These are phyloP conservation scores for Hoplostethus atlanticus DNA, from an alignment of 2,797 vertebrate species.

Conservation along the genomic window DNA sequence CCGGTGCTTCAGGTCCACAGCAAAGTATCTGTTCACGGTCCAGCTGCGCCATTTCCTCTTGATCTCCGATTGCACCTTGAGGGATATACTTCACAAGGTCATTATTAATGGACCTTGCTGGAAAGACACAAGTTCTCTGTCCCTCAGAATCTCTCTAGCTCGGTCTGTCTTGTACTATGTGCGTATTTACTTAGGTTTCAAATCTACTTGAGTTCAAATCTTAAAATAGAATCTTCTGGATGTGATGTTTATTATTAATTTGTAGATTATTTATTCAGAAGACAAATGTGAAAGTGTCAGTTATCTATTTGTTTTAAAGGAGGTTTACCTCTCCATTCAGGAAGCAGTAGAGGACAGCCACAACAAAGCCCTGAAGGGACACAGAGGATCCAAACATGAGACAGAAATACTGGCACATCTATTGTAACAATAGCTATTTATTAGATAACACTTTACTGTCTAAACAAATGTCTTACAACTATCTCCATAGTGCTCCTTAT, in stretches of 20 bases:
- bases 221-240: background rate
- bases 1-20: conserved; percentile 98
- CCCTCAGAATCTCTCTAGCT: conserved; percentile 84
- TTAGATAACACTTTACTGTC: too few relatives aligned
- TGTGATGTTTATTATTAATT: background rate
- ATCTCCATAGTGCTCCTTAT: too few relatives aligned
- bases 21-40: conserved; percentile 99
- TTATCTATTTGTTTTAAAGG: conserved; percentile 62
- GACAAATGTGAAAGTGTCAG: background rate
- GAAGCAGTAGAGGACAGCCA: conserved; percentile 98
- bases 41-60: conserved; percentile 99
- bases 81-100: conserved; percentile 92
- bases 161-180: conserved; percentile 86
- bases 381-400: conserved; percentile 74
- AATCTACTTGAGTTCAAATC: background rate
- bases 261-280: background rate
- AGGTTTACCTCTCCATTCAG: conserved; percentile 97
- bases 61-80: conserved; percentile 99
- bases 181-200: conserved; percentile 44
- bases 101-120: conserved; percentile 86
- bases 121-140: conserved; percentile 65
- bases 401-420: background rate
- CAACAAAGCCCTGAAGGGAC: conserved; percentile 92
- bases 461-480: too few relatives aligned
- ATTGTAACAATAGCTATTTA: too few relatives aligned